Conservation (phyloP, 1,140 invertebrate genomes). For the Macrobrachium rosenbergii region DNA sequence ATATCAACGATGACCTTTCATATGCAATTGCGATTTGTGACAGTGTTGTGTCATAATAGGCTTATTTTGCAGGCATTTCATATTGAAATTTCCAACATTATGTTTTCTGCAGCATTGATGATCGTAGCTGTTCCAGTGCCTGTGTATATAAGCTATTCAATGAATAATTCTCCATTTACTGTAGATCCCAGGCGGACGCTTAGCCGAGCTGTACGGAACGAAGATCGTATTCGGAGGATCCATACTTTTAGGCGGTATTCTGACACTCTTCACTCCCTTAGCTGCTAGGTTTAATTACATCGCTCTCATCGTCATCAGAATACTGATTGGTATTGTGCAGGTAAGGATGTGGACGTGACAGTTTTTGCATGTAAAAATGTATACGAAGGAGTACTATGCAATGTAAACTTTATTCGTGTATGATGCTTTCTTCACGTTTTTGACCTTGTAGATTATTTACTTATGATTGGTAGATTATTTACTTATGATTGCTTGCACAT, state of each 20-base stretch:
- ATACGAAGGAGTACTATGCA: not conserved
- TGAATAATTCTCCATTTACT: not conserved
- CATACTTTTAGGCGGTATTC: conserved; percentile 23
- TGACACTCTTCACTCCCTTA: conserved; percentile 45
- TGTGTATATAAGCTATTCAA: not conserved
- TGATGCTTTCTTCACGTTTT: too few species aligned
- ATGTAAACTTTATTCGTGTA: too few species aligned
- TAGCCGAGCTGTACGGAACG: conserved; percentile 54
- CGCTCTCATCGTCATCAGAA: conserved; percentile 37
- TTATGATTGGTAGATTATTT: too few species aligned
- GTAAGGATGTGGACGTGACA: not conserved
- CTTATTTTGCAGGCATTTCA: too few species aligned
- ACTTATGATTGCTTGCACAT: too few species aligned
- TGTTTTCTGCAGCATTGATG: too few species aligned
- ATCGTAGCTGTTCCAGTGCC: too few species aligned
- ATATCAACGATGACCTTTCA: too few species aligned
- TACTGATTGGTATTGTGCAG: conserved; percentile 33
- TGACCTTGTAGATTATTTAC: too few species aligned
- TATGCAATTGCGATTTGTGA: too few species aligned
- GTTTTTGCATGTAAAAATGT: not conserved
- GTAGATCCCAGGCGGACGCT: conserved; percentile 38
- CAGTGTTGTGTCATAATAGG: too few species aligned
- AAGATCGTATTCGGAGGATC: conserved; percentile 42
- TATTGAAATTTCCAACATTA: too few species aligned
- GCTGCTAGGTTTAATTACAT: conserved; percentile 29